phyloP scores from a whole-genome alignment of 2,888 invertebrate species.

The Orchesellides sinensis region DNA sequence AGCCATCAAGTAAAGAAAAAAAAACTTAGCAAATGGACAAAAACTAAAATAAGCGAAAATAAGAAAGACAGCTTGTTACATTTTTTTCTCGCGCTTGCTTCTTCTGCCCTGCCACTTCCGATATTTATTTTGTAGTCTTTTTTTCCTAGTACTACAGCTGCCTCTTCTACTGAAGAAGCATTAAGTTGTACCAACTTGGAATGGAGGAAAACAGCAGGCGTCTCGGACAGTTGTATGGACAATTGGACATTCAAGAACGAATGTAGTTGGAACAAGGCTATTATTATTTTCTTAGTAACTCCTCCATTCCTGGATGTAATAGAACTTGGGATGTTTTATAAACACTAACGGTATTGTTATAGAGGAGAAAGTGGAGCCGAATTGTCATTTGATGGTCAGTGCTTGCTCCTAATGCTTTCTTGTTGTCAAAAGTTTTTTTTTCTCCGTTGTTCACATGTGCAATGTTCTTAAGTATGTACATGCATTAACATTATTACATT shows the following conservation, averaged over 20 bases:
- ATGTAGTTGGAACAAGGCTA: neutral
- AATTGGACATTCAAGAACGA: neutral
- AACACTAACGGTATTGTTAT: neutral
- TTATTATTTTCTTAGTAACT: constrained; percentile 7
- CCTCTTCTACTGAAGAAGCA: too few species aligned
- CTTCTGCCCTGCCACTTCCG: constrained; percentile 31
- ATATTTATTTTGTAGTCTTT: constrained; percentile 1
- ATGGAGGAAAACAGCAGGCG: neutral
- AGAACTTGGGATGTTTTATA: neutral
- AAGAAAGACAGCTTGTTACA: constrained; percentile 3
- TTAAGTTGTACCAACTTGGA: too few species aligned
- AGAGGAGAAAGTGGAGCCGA: constrained; percentile 28
- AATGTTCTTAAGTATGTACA: too few species aligned
- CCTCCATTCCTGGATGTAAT: neutral
- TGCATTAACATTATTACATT: too few species aligned
- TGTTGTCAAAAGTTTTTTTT: constrained; percentile 20
- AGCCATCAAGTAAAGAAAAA: constrained; percentile 3
- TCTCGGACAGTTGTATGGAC: neutral
- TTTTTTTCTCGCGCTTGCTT: constrained; percentile 27
- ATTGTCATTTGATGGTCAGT: constrained; percentile 55
- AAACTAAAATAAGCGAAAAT: neutral
- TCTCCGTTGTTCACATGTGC: constrained; percentile 14
- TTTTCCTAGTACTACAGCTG: neutral
- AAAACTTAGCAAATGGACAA: neutral
- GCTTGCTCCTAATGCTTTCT: neutral